Conservation (phyloP, 2,888 invertebrate genomes). For the Microdon myrmicae region DNA sequence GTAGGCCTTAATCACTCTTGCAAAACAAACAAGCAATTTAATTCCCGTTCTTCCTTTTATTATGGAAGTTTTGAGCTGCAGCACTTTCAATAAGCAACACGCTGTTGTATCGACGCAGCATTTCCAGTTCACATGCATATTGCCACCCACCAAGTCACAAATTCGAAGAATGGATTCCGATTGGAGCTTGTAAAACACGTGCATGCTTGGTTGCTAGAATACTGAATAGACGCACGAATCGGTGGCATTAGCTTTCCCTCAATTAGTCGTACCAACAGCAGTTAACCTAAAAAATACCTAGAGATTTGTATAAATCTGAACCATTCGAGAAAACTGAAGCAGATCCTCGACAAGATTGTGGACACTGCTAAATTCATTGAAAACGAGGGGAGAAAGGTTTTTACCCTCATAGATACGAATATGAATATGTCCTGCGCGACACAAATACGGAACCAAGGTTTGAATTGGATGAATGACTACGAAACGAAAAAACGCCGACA, state of each 20-base stretch:
- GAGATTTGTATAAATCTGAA: constrained; percentile 82
- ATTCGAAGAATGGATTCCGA: constrained; percentile 87
- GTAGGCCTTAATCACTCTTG: constrained; percentile 83
- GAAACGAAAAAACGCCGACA: constrained; percentile 79
- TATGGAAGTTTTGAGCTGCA: constrained; percentile 78
- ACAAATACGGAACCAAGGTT: constrained; percentile 71
- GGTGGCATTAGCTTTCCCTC: constrained; percentile 83
- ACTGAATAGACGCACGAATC: constrained; percentile 79
- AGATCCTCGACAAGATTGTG: constrained; percentile 86
- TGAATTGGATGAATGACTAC: constrained; percentile 79
- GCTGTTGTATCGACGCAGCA: constrained; percentile 90
- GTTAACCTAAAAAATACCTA: constrained; percentile 82
- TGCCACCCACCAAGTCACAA: constrained; percentile 89
- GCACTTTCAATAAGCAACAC: constrained; percentile 87
- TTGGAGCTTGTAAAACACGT: constrained; percentile 85
- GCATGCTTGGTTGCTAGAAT: constrained; percentile 80
- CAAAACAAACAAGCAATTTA: constrained; percentile 80
- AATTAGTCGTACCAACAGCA: constrained; percentile 78
- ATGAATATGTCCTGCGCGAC: constrained; percentile 83
- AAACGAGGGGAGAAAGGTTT: constrained; percentile 75
- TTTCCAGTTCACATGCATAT: constrained; percentile 82
- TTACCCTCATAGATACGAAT: constrained; percentile 76
- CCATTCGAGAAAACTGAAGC: constrained; percentile 85
- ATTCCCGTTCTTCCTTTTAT: constrained; percentile 88
- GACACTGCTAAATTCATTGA: constrained; percentile 84